Evolutionary conservation across 2,888 invertebrate genomes (phyloP).

Genomic region (Drosophila colorata): DNA sequence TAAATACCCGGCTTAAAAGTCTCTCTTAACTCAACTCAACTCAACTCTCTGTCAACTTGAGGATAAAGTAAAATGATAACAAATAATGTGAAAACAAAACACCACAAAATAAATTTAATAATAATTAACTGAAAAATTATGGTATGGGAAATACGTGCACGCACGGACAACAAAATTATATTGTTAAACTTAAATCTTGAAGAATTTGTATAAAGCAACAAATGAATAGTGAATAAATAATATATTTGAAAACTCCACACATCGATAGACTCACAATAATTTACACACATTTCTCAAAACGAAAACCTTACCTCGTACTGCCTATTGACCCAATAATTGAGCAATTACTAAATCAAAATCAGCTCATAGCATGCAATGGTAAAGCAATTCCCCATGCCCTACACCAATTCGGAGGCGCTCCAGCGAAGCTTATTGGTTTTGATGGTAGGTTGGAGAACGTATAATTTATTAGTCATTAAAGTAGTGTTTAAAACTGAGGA

Average conservation of each 20-base stretch:
- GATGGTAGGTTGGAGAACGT: background rate
- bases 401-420: background rate
- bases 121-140: conserved; percentile 20
- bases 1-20: conserved; percentile 42
- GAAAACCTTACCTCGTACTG: background rate
- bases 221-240: conserved; percentile 73
- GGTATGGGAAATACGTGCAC: conserved; percentile 27
- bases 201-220: conserved; percentile 62
- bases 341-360: conserved; percentile 42
- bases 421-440: conserved; percentile 5
- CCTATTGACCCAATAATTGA: conserved; percentile 30
- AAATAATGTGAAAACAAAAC: conserved; percentile 35
- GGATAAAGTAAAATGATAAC: conserved; percentile 3
- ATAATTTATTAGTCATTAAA: background rate
- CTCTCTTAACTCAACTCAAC: conserved; percentile 20
- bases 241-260: conserved; percentile 58
- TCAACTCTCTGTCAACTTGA: conserved; percentile 15
- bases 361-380: conserved; percentile 20
- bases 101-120: conserved; percentile 34
- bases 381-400: background rate
- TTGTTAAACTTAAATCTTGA: conserved; percentile 57
- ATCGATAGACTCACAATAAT: background rate
- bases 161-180: conserved; percentile 32
- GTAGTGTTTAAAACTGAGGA: background rate
- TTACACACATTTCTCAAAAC: conserved; percentile 6